These are phyloP conservation scores for Oryzias woworae DNA, from an alignment of 2,113 vertebrate genomes.

Conservation along the genomic window DNA sequence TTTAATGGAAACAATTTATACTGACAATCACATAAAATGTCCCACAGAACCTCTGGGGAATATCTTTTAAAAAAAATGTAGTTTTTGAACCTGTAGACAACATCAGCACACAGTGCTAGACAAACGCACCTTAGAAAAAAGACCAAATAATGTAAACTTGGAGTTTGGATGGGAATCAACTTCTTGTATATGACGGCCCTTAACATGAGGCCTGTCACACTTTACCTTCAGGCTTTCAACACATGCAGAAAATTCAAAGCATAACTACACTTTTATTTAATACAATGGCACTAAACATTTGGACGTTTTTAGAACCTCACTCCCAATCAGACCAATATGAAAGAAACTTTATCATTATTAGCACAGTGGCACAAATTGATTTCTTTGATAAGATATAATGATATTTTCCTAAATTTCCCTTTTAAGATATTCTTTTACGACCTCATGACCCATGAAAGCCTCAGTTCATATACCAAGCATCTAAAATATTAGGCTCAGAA, in stretches of 20 bases:
- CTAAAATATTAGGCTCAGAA: conserved; percentile 49
- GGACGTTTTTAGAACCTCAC: background rate
- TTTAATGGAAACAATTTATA: too few species aligned
- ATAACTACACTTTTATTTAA: background rate
- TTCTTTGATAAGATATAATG: conserved; percentile 18
- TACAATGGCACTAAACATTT: background rate
- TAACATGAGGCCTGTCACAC: too few species aligned
- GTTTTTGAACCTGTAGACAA: conserved; percentile 1
- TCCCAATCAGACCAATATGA: background rate
- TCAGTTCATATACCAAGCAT: conserved; percentile 25
- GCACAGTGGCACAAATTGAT: conserved; percentile 12
- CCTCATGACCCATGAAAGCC: conserved; percentile 19
- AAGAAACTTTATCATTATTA: background rate
- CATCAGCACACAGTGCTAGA: conserved; percentile 44
- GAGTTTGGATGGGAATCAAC: too few species aligned
- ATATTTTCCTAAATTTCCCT: conserved; percentile 19
- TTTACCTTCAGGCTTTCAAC: background rate
- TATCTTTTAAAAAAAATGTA: too few species aligned
- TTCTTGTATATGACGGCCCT: background rate
- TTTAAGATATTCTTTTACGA: conserved; percentile 26
- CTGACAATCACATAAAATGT: too few species aligned
- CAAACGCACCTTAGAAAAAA: background rate
- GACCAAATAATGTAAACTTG: too few species aligned
- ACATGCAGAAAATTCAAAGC: background rate
- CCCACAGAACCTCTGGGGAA: too few species aligned